These are phyloP conservation scores for Maniola jurtina DNA, from an alignment of 1,140 invertebrate genomes.

Conservation along the genomic window DNA sequence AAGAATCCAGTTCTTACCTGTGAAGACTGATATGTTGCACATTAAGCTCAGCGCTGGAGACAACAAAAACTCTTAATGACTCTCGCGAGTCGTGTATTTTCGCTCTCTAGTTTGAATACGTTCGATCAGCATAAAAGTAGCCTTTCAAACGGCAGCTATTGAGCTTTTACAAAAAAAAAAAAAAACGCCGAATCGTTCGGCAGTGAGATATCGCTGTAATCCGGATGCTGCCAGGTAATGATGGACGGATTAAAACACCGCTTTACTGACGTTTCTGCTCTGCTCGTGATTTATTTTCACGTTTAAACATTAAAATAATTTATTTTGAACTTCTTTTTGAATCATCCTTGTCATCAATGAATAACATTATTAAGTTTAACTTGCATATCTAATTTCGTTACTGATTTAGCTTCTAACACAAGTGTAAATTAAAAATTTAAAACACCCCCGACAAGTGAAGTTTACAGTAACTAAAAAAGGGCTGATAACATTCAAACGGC, in stretches of 20 bases:
- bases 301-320: slow-evolving; percentile 14
- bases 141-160: slow-evolving; percentile 23
- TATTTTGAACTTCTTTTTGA: slow-evolving; percentile 14
- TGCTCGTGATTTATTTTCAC: slow-evolving; percentile 24
- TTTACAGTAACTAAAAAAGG: no score
- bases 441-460: no score
- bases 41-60: slow-evolving; percentile 47
- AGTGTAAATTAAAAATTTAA: no score
- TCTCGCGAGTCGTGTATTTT: slow-evolving; percentile 30
- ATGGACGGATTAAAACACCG: slow-evolving; percentile 71
- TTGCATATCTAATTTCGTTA: background rate
- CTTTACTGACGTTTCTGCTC: slow-evolving; percentile 63
- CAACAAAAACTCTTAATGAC: slow-evolving; percentile 63
- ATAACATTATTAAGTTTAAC: background rate
- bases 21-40: slow-evolving; percentile 58
- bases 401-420: no score
- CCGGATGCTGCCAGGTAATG: slow-evolving; percentile 60
- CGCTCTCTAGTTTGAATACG: slow-evolving; percentile 34
- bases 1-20: slow-evolving; percentile 62
- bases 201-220: slow-evolving; percentile 56
- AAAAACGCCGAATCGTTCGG: slow-evolving; percentile 49
- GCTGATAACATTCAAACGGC: no score
- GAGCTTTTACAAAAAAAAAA: slow-evolving; percentile 40
- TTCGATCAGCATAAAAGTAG: slow-evolving; percentile 25
- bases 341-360: background rate